Percentiles rank a stretch among this genome's conserved stretches.
Evolutionary conservation across 2,113 vertebrate species (phyloP).

Genomic region (Tachysurus vachellii): DNA sequence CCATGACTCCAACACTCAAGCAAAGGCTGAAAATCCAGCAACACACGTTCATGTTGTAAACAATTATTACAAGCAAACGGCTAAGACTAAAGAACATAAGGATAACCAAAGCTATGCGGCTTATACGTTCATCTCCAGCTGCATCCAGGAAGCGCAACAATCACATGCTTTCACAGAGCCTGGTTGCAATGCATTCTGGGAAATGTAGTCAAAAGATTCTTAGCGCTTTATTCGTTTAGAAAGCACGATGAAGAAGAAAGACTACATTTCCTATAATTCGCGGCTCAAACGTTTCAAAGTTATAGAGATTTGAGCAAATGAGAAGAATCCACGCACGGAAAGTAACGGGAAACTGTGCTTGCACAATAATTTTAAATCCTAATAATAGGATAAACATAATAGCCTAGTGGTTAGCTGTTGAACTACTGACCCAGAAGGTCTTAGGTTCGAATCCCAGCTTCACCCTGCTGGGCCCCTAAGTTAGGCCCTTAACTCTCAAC

Average conservation of each 20-base stretch:
- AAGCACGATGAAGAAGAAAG: background rate
- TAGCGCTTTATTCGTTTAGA: background rate
- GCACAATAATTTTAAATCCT: background rate
- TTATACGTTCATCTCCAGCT: background rate
- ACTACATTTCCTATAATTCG: constrained; percentile 42
- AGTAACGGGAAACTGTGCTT: background rate
- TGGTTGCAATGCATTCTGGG: constrained; percentile 53
- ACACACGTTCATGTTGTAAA: constrained; percentile 55
- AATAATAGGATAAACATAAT: too few relatives aligned
- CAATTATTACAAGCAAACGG: background rate
- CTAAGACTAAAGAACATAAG: background rate
- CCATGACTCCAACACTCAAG: constrained; percentile 57
- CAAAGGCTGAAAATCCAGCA: constrained; percentile 55
- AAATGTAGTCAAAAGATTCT: constrained; percentile 53
- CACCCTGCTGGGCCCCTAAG: too few relatives aligned
- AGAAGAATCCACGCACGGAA: constrained; percentile 46
- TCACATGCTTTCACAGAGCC: constrained; percentile 32
- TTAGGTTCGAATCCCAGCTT: too few relatives aligned
- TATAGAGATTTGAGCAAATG: constrained; percentile 47
- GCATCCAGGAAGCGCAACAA: constrained; percentile 39
- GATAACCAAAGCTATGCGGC: background rate
- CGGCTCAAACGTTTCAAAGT: background rate
- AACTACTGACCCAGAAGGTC: too few relatives aligned
- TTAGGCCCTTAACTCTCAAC: too few relatives aligned
- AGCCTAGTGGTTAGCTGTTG: too few relatives aligned